Evolutionary conservation across 2,113 vertebrate species (phyloP), one percentile per base, ranked within the genome.

Genomic region (Scolopax mira): DNA sequence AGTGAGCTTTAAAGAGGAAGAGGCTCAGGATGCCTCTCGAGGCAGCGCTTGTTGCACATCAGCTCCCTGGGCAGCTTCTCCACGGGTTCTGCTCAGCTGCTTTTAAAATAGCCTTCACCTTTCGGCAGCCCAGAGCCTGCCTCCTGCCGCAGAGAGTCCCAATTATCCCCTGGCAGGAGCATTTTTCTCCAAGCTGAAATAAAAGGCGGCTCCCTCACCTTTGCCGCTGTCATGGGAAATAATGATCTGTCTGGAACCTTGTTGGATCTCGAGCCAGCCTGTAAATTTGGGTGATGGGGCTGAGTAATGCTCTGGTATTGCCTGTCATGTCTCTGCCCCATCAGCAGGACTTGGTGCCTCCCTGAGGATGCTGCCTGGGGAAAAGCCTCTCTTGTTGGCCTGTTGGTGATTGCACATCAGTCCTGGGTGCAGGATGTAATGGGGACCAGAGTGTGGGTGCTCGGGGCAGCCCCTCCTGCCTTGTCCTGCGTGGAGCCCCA

Each of bases 161-260:
- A 62, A 64, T 96, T 89, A 91, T 46, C 60, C 55, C 51, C 67
- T 58, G 82, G 85, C 91, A 91, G 91, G 42, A 87, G 60, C 52
- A 21, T 85, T 96, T 94, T 85, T 70, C 71, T 93, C 55, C 58
- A 19, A 37, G 88, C 82, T 83, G 90, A 88, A 91, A 74, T 66
- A 60, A 46, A 82, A 95, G 82, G 79, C 2, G 2, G 22, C 85
- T 89, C n/a, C 21, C 55, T 96, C 94, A 85, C 83, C 88, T 88
- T 65, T 0, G 0, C 55, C 0, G 7, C 96, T 80, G 85, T 35
- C 92, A 39, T 3, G 67, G 87, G 90, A 30, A 93, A 73, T 79
- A 70, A 77, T 21, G 91, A 33, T 49, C 74, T 66, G 84, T 37
- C 95, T 85, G 85, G 81, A 75, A 5, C 58, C 49, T 42, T 10